Base-by-base conservation (phyloP, 2,797 vertebrate genomes). In the Tamandua tetradactyla region DNA sequence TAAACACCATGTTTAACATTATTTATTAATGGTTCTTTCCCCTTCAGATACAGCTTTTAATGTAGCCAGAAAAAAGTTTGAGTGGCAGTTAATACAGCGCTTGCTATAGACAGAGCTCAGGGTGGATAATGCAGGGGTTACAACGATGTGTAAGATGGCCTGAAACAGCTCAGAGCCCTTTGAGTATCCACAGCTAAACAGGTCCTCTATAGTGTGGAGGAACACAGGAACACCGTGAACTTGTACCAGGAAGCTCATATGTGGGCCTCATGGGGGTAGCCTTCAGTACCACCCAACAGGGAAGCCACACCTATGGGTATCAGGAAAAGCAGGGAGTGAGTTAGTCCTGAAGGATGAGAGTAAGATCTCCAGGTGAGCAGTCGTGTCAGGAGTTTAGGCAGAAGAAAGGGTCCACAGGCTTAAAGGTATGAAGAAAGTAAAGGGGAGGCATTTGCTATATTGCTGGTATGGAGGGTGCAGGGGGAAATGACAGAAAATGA, bases 1-100 rank as follows among this genome's bases (percentile, higher is more conserved):
- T 52, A 89, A 81, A 69, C 78, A n/a, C 32, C 10, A 59, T 5
- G 2, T 42, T 80, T 91, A 75, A 80, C 69, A 22, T 75, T 89
- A 49, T 75, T 35, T 93, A 80, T 69, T 76, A 52, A 35, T 0
- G 11, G 15, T 59, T 87, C 66, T 79, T 94, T 88, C 42, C 25
- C 75, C 78, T 86, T 91, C 64, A 81, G 32, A 83, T 75, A 61
- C 8, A 95, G 74, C 61, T 71, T 94, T 75, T 83, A 95, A 81
- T 49, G 12, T 62, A 90, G 44, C 84, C 61, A 78, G 85, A 61
- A 78, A 89, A 47, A 87, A 42, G 23, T 72, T 12, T 89, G 72
- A 84, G 82, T 95, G 85, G 89, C 78, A 95, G 61, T 93, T 94
- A 76, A 55, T 89, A 71, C 64, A n/a, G n/a, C n/a, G 25, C 30